Evolutionary conservation across 2,113 vertebrate species (phyloP), one percentile per base, ranked within the genome.

Genomic region (Toxotes jaculatrix): DNA sequence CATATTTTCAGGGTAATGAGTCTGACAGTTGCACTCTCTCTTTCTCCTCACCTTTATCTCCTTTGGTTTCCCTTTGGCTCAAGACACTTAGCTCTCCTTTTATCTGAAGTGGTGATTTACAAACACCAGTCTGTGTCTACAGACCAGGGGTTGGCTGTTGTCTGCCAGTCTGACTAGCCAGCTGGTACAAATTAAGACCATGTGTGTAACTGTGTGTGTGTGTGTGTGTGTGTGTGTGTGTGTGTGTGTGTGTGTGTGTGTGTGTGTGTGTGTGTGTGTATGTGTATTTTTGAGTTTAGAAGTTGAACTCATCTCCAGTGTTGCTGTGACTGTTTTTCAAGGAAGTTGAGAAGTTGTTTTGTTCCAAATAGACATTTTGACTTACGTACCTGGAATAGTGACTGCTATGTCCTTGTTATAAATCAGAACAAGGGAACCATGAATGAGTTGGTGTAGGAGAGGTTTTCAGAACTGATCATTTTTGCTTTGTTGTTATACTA

Each of bases 151-250:
- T 88, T 89, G 88, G 89, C 83, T 85, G 83, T 88, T 89, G 74
- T 87, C 87, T 91, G 87, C 91, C 86, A 78, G 74, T 82, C 85
- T 80, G 76, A 85, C 87, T 74, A 57, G 68, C 91, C 95, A 96
- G 93, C 93, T 94, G 94, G 91, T 93, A 89, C 82, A 86, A 92
- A 95, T 95, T 94, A 95, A 86, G 79, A 90, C 83, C 82, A 74
- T 87, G 80, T 91, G 88, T 86, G 49, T 87, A 36, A 56, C 70
- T 77, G 19, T 67, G 71, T 76, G 69, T 74, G 66, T 45, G 53
- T 84, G 57, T 76, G 51, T 82, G 59, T 71, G 40, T 53, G 65
- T 56, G 53, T 70, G 76, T 64, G 81, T 60, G 78, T 65, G 55
- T 81, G 67, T 74, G 38, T 83, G 17, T 38, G 53, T 71, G 42